Conservation (phyloP, 2,797 vertebrate species). For the Serranus cabrilla region DNA sequence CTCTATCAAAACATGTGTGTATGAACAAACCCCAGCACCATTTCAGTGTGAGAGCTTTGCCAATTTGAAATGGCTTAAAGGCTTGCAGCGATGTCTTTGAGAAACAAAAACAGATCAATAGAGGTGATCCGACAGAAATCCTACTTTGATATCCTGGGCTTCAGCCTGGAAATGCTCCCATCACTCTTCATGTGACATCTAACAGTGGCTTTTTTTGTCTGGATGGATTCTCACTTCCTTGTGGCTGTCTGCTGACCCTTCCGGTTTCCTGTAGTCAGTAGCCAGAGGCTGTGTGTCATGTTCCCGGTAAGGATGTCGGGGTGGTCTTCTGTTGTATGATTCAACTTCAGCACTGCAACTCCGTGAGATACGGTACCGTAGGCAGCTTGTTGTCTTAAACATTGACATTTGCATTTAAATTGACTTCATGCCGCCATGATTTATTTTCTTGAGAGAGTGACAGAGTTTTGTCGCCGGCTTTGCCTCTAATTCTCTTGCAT, state of each 20-base stretch:
- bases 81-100: constrained; percentile 61
- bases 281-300: constrained; percentile 31
- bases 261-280: constrained; percentile 38
- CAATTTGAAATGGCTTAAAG: constrained; percentile 67
- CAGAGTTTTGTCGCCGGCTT: constrained; percentile 55
- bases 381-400: constrained; percentile 65
- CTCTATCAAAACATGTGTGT: constrained; percentile 22
- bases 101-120: constrained; percentile 81
- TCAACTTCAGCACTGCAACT: constrained; percentile 62
- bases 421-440: constrained; percentile 68
- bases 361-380: constrained; percentile 21
- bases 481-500: constrained; percentile 70
- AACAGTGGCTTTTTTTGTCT: constrained; percentile 34
- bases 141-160: constrained; percentile 68
- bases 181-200: constrained; percentile 53
- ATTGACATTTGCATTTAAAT: constrained; percentile 81
- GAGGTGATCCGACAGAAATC: constrained; percentile 66
- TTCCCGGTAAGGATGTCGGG: constrained; percentile 24
- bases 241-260: constrained; percentile 40
- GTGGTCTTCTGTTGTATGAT: constrained; percentile 49
- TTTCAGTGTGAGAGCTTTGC: constrained; percentile 52
- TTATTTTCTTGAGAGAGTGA: constrained; percentile 67
- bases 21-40: constrained; percentile 13
- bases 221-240: constrained; percentile 24
- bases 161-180: constrained; percentile 58